Percentiles rank a stretch among this genome's conserved stretches.
Evolutionary conservation across 2,797 vertebrate genomes (phyloP).

Genomic region (Pangasius sanitwongsei): DNA sequence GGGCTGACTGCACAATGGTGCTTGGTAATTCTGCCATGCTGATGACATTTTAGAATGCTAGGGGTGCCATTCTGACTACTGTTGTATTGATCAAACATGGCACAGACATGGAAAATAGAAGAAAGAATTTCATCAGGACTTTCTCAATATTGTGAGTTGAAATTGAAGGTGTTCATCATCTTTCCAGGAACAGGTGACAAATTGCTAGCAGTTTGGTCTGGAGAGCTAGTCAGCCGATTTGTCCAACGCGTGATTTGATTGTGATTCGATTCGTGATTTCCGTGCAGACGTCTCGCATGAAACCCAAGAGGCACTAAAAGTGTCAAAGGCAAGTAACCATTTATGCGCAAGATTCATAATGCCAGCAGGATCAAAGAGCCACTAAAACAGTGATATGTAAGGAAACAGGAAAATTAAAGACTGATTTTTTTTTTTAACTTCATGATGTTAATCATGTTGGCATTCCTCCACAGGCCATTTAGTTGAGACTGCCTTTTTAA

Average conservation of each 20-base stretch:
- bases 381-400: constrained; percentile 66
- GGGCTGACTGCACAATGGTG: constrained; percentile 30
- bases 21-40: constrained; percentile 43
- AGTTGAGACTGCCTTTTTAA: constrained; percentile 63
- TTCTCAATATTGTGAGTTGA: constrained; percentile 11
- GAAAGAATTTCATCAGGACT: constrained; percentile 18
- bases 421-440: constrained; percentile 14
- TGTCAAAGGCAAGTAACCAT: constrained; percentile 70
- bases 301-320: constrained; percentile 71
- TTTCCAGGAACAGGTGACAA: background rate
- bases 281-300: constrained; percentile 68
- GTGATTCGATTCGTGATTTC: constrained; percentile 62
- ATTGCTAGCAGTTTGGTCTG: constrained; percentile 11
- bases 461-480: constrained; percentile 56
- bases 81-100: constrained; percentile 39
- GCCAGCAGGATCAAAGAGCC: constrained; percentile 75
- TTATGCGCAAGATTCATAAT: constrained; percentile 75
- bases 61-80: constrained; percentile 47
- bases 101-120: constrained; percentile 33
- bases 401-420: constrained; percentile 69
- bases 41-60: constrained; percentile 52
- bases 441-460: background rate
- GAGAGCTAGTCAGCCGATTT: constrained; percentile 58
- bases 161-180: constrained; percentile 28
- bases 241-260: constrained; percentile 69